These are phyloP conservation scores for Branchellion lobata DNA, from an alignment of 2,888 invertebrate genomes.

Conservation along the genomic window DNA sequence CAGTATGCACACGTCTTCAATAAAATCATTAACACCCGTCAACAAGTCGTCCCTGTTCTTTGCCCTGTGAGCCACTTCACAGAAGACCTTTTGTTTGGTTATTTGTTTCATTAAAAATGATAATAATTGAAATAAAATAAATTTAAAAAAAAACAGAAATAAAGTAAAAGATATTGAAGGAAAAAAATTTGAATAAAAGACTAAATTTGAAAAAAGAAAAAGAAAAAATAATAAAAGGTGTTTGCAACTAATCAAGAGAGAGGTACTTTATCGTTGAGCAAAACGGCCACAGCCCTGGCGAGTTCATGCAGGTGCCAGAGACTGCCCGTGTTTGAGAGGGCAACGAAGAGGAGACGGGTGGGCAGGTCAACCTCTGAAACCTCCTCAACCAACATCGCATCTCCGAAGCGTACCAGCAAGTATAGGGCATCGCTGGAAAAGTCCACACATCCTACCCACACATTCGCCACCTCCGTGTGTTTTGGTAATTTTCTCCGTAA, in stretches of 20 bases:
- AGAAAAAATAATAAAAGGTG: background rate
- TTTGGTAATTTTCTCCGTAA: conserved; percentile 80
- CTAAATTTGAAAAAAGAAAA: background rate
- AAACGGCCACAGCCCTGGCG: conserved; percentile 89
- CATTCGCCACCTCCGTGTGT: conserved; percentile 94
- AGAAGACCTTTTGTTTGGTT: conserved; percentile 59
- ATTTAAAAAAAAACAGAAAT: background rate
- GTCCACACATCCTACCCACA: conserved; percentile 81
- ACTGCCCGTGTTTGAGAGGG: conserved; percentile 67
- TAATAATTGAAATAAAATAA: background rate
- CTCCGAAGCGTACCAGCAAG: conserved; percentile 47
- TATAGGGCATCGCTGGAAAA: conserved; percentile 47
- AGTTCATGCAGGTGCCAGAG: conserved; percentile 81
- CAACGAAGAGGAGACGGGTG: conserved; percentile 66
- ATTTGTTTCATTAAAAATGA: background rate
- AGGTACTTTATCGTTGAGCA: conserved; percentile 80
- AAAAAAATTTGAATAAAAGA: too few species aligned
- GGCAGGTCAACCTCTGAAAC: conserved; percentile 50
- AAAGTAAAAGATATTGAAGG: too few species aligned
- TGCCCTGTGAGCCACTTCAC: conserved; percentile 61
- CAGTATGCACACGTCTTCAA: conserved; percentile 76
- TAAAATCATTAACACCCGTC: conserved; percentile 91
- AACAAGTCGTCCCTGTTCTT: conserved; percentile 76
- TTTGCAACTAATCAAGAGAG: too few species aligned
- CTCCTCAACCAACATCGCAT: conserved; percentile 48